A percentile compares a stretch with the other conserved stretches of the same genome.
Evolutionary conservation across 2,888 invertebrate species (phyloP).

Genomic region (Fragum fragum): DNA sequence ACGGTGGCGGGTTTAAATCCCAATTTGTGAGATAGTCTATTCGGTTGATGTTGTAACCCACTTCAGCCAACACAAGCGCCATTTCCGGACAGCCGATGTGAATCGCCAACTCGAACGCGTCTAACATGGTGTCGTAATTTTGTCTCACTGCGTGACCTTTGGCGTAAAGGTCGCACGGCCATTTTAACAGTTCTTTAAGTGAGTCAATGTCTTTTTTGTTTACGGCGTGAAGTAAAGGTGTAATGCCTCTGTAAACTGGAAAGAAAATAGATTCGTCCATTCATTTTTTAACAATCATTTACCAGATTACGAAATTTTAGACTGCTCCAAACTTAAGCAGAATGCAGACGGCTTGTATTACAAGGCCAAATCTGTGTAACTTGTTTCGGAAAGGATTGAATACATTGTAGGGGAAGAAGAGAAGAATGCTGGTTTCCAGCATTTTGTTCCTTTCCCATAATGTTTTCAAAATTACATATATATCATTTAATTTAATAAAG

Average conservation of each 20-base stretch:
- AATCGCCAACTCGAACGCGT: slow-evolving; percentile 77
- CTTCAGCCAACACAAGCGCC: slow-evolving; percentile 65
- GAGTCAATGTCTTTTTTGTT: slow-evolving; percentile 71
- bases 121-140: slow-evolving; percentile 70
- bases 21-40: slow-evolving; percentile 59
- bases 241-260: slow-evolving; percentile 77
- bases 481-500: too few relatives aligned
- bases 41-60: slow-evolving; percentile 73
- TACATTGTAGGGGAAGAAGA: too few relatives aligned
- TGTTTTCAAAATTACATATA: too few relatives aligned
- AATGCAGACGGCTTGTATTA: too few relatives aligned
- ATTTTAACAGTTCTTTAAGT: slow-evolving; percentile 67
- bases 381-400: too few relatives aligned
- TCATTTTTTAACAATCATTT: too few relatives aligned
- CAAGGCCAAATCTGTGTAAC: too few relatives aligned
- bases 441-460: too few relatives aligned
- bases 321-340: too few relatives aligned
- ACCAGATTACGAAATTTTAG: too few relatives aligned
- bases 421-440: too few relatives aligned
- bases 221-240: slow-evolving; percentile 75
- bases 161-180: slow-evolving; percentile 67
- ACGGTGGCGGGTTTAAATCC: slow-evolving; percentile 52
- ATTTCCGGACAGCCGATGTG: slow-evolving; percentile 73
- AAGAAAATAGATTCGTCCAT: background rate
- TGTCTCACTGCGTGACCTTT: slow-evolving; percentile 68